Evolutionary conservation across 2,888 invertebrate genomes (phyloP).

Genomic region (Artemia sinica): DNA sequence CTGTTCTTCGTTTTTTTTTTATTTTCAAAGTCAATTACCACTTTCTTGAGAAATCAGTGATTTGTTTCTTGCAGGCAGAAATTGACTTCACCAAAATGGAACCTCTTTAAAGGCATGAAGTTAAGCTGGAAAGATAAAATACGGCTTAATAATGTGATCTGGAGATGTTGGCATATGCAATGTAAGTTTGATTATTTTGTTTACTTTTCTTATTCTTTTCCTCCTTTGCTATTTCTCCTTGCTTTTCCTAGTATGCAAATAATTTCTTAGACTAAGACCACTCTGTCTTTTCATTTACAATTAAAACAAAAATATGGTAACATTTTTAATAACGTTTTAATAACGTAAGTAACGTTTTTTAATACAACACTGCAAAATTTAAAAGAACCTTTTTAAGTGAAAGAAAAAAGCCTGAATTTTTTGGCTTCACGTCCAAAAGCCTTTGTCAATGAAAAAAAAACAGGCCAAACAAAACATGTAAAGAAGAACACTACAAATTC

Average conservation of each 20-base stretch:
- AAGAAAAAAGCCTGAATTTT: no score
- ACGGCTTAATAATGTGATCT: conserved; percentile 95
- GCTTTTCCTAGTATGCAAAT: background rate
- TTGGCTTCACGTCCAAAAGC: no score
- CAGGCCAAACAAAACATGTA: no score
- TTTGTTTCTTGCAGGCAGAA: conserved; percentile 59
- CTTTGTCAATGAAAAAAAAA: no score
- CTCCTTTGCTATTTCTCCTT: background rate
- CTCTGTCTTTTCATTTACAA: background rate
- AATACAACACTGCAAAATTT: background rate
- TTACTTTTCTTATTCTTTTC: conserved; percentile 25
- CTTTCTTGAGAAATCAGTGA: no score
- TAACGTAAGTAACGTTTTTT: background rate
- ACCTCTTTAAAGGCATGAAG: conserved; percentile 94
- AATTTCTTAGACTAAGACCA: background rate
- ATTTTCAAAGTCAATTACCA: background rate
- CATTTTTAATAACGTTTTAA: no score
- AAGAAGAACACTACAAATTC: no score
- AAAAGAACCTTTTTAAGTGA: no score
- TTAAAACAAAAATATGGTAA: background rate
- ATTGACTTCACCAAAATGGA: conserved; percentile 99
- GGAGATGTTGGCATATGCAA: conserved; percentile 99
- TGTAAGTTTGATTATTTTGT: conserved; percentile 44
- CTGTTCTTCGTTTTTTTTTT: background rate
- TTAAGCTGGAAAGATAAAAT: conserved; percentile 97